Evolutionary conservation across 2,113 vertebrate genomes (phyloP), one percentile per base, ranked within the genome.

Genomic region (Alligator mississippiensis): DNA sequence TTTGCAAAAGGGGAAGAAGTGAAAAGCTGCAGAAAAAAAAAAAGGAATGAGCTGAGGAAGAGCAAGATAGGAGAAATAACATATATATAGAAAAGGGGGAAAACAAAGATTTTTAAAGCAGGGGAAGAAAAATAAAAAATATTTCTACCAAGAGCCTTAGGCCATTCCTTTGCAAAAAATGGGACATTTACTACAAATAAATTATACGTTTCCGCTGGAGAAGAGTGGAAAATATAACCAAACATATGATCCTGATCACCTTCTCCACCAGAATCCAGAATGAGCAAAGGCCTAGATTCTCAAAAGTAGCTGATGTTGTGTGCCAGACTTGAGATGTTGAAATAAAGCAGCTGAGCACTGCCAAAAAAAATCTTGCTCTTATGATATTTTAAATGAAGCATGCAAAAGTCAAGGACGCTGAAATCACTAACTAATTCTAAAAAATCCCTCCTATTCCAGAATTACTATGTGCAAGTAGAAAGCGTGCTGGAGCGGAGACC

Each of bases 261-360:
- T 11, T 83, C 17, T 30, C 68, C 55, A 63, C 25, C 30, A 38
- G 38, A 60, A 24, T 10, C 1, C 1, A n/a, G 80, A 90, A 78
- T 0, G 0, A 64, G 47, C 2, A 1, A 0, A 82, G 27, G 8
- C 1, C 2, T 16, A 10, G 14, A 30, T 68, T 59, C 62, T 60
- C 19, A 17, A 54, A 86, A 6, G 57, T 22, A 68, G 16, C 14
- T 16, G n/a, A 66, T n/a, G 64, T n/a, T n/a, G 64, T 28, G n/a
- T 19, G 17, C 27, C 64, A 9, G 30, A 19, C 64, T 30, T 68
- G 64, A 68, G 30, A 11, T 28, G 10, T 30, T 47, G 38, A 47
- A 47, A 30, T n/a, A 19, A 68, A 68, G 64, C 28, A 15, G 64
- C n/a, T 30, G 64, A 68, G 64, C n/a, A 68, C n/a, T 18, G 8